phyloP scores from a whole-genome alignment of 2,797 vertebrate genomes.

The Prunella strophiata region DNA sequence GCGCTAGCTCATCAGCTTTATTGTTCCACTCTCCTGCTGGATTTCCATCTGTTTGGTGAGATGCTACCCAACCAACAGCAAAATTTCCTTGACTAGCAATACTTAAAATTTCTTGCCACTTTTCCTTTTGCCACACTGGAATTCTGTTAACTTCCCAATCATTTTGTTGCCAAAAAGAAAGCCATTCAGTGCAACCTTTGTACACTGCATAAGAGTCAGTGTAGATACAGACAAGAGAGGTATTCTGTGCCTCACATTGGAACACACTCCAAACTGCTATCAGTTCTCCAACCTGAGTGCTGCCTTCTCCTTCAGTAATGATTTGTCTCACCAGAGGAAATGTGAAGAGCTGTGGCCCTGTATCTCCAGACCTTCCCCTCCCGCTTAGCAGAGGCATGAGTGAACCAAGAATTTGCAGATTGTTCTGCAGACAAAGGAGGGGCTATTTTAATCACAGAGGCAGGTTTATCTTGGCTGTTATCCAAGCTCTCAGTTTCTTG shows the following conservation, averaged over 20 bases:
- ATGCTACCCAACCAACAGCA: too few species aligned
- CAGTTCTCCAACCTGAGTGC: fast-evolving
- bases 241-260: neutral
- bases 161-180: neutral
- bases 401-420: neutral
- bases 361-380: neutral
- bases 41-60: too few species aligned
- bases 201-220: neutral
- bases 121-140: too few species aligned
- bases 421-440: neutral
- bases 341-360: neutral
- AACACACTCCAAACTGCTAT: neutral
- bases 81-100: too few species aligned
- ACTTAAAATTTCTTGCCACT: too few species aligned
- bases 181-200: neutral
- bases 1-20: too few species aligned
- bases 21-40: too few species aligned
- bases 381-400: neutral
- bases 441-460: neutral
- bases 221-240: neutral
- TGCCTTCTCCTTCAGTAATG: neutral
- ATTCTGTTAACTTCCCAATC: neutral
- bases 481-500: too few species aligned
- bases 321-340: neutral
- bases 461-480: too few species aligned